Conservation (phyloP, 1,140 invertebrate genomes). For the Hyles euphorbiae region DNA sequence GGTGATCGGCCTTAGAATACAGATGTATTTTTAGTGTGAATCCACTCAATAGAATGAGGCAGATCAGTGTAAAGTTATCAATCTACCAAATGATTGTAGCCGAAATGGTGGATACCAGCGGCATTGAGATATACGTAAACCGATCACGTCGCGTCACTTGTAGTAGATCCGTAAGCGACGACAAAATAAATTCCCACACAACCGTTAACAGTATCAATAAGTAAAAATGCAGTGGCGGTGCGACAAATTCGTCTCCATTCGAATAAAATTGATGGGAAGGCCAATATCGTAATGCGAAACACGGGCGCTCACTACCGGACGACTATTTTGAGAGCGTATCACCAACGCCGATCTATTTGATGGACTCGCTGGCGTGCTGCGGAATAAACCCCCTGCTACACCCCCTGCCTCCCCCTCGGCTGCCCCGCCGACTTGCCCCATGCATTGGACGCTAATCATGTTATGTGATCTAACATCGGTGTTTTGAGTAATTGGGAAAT, state of each 20-base stretch:
- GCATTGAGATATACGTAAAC: no score
- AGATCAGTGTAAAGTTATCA: no score
- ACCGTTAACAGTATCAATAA: conserved; percentile 33
- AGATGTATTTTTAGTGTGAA: no score
- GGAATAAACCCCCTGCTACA: conserved; percentile 20
- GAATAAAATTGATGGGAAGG: conserved; percentile 54
- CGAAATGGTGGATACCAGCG: no score
- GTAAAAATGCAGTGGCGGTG: conserved; percentile 33
- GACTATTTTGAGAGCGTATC: conserved; percentile 55
- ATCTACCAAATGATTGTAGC: no score
- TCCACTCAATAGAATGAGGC: no score
- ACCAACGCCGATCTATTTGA: conserved; percentile 63
- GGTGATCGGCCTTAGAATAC: no score
- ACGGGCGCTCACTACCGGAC: conserved; percentile 36
- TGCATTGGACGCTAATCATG: conserved; percentile 49
- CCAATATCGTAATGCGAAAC: conserved; percentile 68
- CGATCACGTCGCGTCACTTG: no score
- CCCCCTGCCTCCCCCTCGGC: no score
- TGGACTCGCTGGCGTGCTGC: conserved; percentile 42
- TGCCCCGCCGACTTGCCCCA: conserved; percentile 6
- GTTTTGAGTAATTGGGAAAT: conserved; percentile 29
- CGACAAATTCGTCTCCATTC: conserved; percentile 38
- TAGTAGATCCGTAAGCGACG: no score
- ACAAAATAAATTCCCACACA: not conserved
- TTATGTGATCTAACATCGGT: conserved; percentile 47